Percentiles rank a stretch among this genome's conserved stretches.
These are phyloP conservation scores for Phlogophora meticulosa DNA, from an alignment of 2,888 invertebrate genomes.

Conservation along the genomic window DNA sequence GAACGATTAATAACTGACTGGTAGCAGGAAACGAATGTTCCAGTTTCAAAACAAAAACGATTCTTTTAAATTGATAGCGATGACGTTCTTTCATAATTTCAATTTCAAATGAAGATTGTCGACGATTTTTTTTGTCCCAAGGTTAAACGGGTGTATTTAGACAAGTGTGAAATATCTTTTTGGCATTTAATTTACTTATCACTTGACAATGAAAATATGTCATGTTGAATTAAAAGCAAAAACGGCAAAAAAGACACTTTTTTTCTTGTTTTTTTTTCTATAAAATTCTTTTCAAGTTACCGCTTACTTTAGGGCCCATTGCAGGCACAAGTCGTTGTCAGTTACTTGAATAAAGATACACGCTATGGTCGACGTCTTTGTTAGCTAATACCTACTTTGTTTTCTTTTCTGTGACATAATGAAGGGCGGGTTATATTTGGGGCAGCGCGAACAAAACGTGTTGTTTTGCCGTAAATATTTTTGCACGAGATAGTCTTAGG, in stretches of 20 bases:
- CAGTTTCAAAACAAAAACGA: conserved; percentile 35
- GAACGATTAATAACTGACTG: conserved; percentile 8
- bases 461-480: conserved; percentile 39
- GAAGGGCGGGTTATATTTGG: conserved; percentile 45
- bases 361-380: conserved; percentile 53
- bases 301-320: conserved; percentile 41
- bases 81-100: conserved; percentile 16
- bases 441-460: conserved; percentile 26
- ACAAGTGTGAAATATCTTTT: conserved; percentile 17
- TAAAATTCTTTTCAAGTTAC: neutral
- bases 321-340: conserved; percentile 38
- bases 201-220: conserved; percentile 7
- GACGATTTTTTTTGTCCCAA: conserved; percentile 22
- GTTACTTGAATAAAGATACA: conserved; percentile 46
- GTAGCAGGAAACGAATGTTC: conserved; percentile 2
- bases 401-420: conserved; percentile 50
- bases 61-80: conserved; percentile 5
- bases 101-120: conserved; percentile 35
- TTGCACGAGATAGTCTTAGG: neutral
- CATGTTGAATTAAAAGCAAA: neutral
- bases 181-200: conserved; percentile 22
- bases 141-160: conserved; percentile 28
- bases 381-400: conserved; percentile 57
- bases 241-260: neutral
- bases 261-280: neutral